Evolutionary conservation across 2,797 vertebrate genomes (phyloP), one percentile per base, ranked within the genome.

Genomic region (Cyclopterus lumpus): DNA sequence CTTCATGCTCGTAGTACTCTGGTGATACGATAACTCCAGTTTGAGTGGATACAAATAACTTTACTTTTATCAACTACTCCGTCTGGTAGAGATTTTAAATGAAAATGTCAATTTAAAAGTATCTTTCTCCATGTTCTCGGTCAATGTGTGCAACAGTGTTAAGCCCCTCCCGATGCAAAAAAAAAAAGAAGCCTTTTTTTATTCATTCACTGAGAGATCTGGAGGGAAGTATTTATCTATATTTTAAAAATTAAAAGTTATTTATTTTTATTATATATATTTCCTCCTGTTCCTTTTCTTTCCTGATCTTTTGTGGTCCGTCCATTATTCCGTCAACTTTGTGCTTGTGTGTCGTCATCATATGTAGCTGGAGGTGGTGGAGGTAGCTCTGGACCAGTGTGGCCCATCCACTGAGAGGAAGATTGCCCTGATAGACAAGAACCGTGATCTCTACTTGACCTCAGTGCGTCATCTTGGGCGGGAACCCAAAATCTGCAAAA

Each of bases 401-500:
- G 98, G 98, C 65, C 93, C 95, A 22, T 94, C 95, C 57, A 95
- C 78, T 75, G 97, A 97, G 61, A 96, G 98, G 78, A 99, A 97
- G 95, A 95, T 99, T 24, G 96, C 96, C 76, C 92, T 99, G 88
- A 96, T 98, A 88, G 98, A 99, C 93, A 99, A 98, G 92, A 99
- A 99, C 86, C 96, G 95, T 79, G 97, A 99, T 91, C 96, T 99
- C 57, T 97, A 96, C 88, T 94, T 99, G 86, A 96, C 96, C 34
- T 95, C 96, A 2, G 96, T 97, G 69, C 96, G 96, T 46, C 94
- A 95, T 88, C 95, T 97, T 82, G 96, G 96, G 9, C 95, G 96
- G 79, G 96, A 97, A 85, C 95, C 96, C 87, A 97, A 96, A 86
- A 93, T 97, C 89, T 94, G 96, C 88, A 98, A 97, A 95, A 96